Evolutionary conservation across 2,888 invertebrate species (phyloP).

Genomic region (Eupithecia exiguata): DNA sequence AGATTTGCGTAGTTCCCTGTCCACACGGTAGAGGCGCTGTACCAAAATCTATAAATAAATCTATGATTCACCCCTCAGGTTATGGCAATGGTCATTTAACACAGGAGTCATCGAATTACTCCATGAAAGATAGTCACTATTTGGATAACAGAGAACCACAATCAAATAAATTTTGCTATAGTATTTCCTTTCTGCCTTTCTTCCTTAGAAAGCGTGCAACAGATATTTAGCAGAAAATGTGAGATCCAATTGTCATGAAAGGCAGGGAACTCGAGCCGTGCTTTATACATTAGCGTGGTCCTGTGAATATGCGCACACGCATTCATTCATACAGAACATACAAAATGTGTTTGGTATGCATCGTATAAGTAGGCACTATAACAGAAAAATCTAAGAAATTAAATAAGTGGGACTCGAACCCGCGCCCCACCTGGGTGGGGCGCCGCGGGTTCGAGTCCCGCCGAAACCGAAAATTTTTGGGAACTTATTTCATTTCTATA

Average conservation of each 20-base stretch:
- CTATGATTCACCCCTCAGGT: too few relatives aligned
- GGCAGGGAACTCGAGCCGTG: slow-evolving; percentile 55
- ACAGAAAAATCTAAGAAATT: slow-evolving; percentile 3
- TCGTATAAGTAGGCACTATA: slow-evolving; percentile 9
- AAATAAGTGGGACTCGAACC: too few relatives aligned
- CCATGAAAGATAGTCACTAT: not conserved
- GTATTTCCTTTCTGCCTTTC: not conserved
- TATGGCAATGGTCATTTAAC: not conserved
- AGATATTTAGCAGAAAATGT: slow-evolving; percentile 38
- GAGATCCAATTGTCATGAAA: slow-evolving; percentile 45
- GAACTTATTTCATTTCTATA: too few relatives aligned
- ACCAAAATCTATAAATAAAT: too few relatives aligned
- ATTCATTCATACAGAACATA: slow-evolving; percentile 32
- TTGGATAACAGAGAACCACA: not conserved
- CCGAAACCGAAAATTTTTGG: too few relatives aligned
- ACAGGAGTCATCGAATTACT: not conserved
- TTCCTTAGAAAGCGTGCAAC: slow-evolving; percentile 22
- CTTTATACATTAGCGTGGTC: slow-evolving; percentile 53
- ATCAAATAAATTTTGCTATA: not conserved
- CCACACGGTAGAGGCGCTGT: too few relatives aligned
- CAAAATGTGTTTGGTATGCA: slow-evolving; percentile 12
- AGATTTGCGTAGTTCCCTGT: too few relatives aligned
- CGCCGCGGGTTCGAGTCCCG: too few relatives aligned
- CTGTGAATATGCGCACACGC: slow-evolving; percentile 37
- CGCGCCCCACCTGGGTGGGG: too few relatives aligned